Percentiles rank a stretch among this genome's conserved stretches.
These are phyloP conservation scores for Drosophila varians DNA, from an alignment of 1,140 invertebrate genomes.

Conservation along the genomic window DNA sequence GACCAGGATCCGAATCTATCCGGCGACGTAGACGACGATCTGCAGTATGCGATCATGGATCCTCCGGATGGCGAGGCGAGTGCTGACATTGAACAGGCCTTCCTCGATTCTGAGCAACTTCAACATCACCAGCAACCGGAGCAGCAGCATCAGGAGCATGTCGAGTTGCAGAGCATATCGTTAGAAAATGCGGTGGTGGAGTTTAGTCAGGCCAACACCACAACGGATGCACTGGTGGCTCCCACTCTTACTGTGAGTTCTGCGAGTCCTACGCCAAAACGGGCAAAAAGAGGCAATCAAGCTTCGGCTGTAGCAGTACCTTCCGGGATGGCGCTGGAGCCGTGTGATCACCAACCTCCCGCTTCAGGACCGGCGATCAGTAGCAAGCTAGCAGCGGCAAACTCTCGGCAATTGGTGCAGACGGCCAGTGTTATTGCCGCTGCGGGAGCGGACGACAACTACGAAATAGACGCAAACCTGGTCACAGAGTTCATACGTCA, in stretches of 20 bases:
- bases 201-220: constrained; percentile 56
- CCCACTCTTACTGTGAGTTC: constrained; percentile 43
- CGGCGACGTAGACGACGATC: constrained; percentile 67
- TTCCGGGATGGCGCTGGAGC: constrained; percentile 36
- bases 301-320: not conserved
- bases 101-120: constrained; percentile 52
- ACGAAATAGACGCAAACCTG: constrained; percentile 75
- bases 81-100: constrained; percentile 67
- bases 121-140: constrained; percentile 39
- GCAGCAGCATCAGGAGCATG: constrained; percentile 12
- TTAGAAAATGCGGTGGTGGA: constrained; percentile 68
- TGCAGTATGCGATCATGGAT: constrained; percentile 75
- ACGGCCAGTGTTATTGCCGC: constrained; percentile 78
- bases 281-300: constrained; percentile 50
- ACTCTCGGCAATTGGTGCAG: constrained; percentile 70
- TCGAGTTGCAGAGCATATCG: constrained; percentile 58
- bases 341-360: constrained; percentile 57
- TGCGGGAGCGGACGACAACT: constrained; percentile 69
- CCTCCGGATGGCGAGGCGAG: constrained; percentile 62
- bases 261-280: constrained; percentile 56
- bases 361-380: constrained; percentile 50
- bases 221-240: constrained; percentile 26
- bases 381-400: constrained; percentile 65
- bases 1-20: constrained; percentile 60
- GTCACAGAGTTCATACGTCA: constrained; percentile 78